Conservation (phyloP, 2,797 vertebrate species). For the Artibeus jamaicensis region DNA sequence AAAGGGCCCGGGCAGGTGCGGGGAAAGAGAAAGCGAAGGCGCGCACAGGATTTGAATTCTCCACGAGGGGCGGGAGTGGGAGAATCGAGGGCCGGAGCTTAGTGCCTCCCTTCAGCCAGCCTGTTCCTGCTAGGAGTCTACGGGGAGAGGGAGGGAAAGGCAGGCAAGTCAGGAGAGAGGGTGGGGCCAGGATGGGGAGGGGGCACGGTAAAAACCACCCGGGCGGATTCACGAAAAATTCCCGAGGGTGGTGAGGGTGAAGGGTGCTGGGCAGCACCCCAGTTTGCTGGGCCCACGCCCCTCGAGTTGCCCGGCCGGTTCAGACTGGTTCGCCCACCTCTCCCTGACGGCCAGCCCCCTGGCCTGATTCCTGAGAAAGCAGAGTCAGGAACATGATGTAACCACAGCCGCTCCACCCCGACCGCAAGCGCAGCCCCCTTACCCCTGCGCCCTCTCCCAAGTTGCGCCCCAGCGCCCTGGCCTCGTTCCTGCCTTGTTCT, state of each 20-base stretch:
- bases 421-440: conserved; percentile 58
- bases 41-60: not conserved
- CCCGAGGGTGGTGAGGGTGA: not conserved
- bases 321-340: conserved; percentile 73
- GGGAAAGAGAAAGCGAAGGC: not conserved
- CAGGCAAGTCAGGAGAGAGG: conserved; percentile 23
- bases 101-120: conserved; percentile 49
- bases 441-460: not conserved
- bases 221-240: conserved; percentile 22
- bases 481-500: conserved; percentile 76
- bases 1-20: not conserved
- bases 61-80: not conserved
- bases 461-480: conserved; percentile 50
- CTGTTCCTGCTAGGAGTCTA: not conserved
- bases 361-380: conserved; percentile 83
- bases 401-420: conserved; percentile 70
- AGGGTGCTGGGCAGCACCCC: conserved; percentile 45
- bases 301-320: conserved; percentile 82
- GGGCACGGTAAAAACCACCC: not conserved
- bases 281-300: conserved; percentile 73
- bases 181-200: not conserved
- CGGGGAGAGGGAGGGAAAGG: not conserved
- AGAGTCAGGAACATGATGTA: conserved; percentile 81
- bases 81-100: not conserved
- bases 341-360: conserved; percentile 68